Conservation (phyloP, 2,113 vertebrate genomes). For the Pionites leucogaster region DNA sequence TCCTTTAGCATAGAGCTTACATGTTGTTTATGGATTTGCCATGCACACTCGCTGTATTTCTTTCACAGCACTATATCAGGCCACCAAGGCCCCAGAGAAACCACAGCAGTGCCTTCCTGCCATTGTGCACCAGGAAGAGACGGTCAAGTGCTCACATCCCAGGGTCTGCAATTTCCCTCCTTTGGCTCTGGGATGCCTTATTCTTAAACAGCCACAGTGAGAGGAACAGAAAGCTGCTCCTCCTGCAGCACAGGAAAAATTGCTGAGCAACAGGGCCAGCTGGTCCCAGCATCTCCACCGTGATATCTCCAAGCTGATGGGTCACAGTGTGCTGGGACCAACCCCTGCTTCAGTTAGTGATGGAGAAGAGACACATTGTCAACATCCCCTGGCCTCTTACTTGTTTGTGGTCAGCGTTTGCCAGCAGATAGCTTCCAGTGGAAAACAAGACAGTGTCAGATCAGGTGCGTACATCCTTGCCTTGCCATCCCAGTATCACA, state of each 20-base stretch:
- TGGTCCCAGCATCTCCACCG: rapidly evolving
- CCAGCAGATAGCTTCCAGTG: not conserved
- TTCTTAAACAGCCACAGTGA: conserved; percentile 48
- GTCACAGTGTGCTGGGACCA: not conserved
- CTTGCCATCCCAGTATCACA: rapidly evolving
- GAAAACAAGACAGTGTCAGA: not conserved
- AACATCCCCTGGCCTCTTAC: not conserved
- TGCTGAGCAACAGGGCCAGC: rapidly evolving
- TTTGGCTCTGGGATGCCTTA: not conserved
- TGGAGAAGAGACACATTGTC: not conserved
- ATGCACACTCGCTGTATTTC: not conserved
- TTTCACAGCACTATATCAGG: conserved; percentile 54
- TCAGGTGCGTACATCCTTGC: rapidly evolving
- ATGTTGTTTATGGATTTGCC: not conserved
- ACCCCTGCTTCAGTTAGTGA: not conserved
- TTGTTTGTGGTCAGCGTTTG: not conserved
- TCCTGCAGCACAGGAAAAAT: rapidly evolving
- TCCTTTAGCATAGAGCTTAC: not conserved
- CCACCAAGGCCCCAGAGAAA: conserved; percentile 75
- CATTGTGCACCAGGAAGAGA: conserved; percentile 87
- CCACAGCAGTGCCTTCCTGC: conserved; percentile 81
- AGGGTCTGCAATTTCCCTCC: conserved; percentile 26
- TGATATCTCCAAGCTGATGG: rapidly evolving
- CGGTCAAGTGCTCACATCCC: conserved; percentile 57
- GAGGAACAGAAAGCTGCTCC: conserved; percentile 53